Conservation (phyloP, 2,888 invertebrate species). For the Eristalis intricaria region DNA sequence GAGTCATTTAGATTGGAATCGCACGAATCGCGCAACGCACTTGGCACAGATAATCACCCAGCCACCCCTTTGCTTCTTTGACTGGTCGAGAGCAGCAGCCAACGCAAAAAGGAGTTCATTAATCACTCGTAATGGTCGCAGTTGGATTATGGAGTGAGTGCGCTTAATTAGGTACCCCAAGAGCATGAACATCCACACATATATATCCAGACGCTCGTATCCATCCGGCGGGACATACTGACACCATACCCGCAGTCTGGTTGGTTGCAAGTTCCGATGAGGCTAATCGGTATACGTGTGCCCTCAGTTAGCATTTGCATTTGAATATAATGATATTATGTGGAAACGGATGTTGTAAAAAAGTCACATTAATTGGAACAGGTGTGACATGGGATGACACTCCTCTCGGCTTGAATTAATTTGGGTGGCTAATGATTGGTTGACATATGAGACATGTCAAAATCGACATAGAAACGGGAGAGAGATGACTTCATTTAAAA, state of each 20-base stretch:
- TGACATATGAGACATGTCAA: not conserved
- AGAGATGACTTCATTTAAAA: not conserved
- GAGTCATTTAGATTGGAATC: constrained; percentile 71
- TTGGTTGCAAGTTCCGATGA: constrained; percentile 50
- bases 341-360: constrained; percentile 64
- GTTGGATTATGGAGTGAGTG: constrained; percentile 70
- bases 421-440: not conserved
- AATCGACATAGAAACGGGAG: not conserved
- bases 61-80: constrained; percentile 21
- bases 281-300: constrained; percentile 26
- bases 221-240: constrained; percentile 46
- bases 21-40: constrained; percentile 62
- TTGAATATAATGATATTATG: constrained; percentile 32
- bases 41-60: constrained; percentile 65
- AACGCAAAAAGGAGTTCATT: constrained; percentile 61
- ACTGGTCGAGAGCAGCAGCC: not conserved
- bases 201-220: constrained; percentile 6
- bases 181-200: constrained; percentile 30
- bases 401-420: not conserved
- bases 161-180: constrained; percentile 70
- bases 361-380: constrained; percentile 52
- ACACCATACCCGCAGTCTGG: constrained; percentile 44
- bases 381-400: constrained; percentile 18
- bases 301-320: constrained; percentile 54
- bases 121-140: constrained; percentile 68